phyloP scores from a whole-genome alignment of 2,113 vertebrate genomes.

The Maccullochella peelii region DNA sequence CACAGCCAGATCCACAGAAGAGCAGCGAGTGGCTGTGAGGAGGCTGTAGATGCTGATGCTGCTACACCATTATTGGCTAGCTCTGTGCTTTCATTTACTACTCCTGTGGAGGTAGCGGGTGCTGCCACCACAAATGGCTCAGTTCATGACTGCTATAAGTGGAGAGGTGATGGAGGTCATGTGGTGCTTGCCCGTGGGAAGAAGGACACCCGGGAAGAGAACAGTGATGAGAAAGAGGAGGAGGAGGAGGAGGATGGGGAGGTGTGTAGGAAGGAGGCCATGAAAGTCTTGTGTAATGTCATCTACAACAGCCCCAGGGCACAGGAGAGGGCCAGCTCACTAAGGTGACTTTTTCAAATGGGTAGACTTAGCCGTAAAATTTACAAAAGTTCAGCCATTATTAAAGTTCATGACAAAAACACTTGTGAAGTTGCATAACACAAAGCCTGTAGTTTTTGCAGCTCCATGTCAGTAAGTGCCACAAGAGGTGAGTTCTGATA shows the following conservation, averaged over 20 bases:
- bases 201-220: slow-evolving; percentile 60
- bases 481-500: neutral
- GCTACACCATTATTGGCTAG: neutral
- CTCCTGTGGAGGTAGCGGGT: neutral
- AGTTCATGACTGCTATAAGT: neutral
- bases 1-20: neutral
- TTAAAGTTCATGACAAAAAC: neutral
- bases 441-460: neutral
- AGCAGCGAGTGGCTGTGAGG: neutral
- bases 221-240: slow-evolving; percentile 51
- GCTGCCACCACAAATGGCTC: neutral
- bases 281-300: slow-evolving; percentile 78
- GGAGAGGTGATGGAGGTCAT: neutral
- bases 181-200: slow-evolving; percentile 56
- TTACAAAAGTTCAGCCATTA: neutral
- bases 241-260: slow-evolving; percentile 63
- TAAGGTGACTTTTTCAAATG: slow-evolving; percentile 64
- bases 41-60: neutral
- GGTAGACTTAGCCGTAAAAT: neutral
- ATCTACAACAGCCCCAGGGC: slow-evolving; percentile 79
- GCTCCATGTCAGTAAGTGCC: neutral
- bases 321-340: slow-evolving; percentile 72
- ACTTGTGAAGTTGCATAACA: neutral
- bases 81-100: neutral
- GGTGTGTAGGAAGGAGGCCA: slow-evolving; percentile 73